A percentile compares a stretch with the other conserved stretches of the same genome.
These are phyloP conservation scores for Diabrotica undecimpunctata DNA, from an alignment of 1,140 invertebrate species.

Conservation along the genomic window DNA sequence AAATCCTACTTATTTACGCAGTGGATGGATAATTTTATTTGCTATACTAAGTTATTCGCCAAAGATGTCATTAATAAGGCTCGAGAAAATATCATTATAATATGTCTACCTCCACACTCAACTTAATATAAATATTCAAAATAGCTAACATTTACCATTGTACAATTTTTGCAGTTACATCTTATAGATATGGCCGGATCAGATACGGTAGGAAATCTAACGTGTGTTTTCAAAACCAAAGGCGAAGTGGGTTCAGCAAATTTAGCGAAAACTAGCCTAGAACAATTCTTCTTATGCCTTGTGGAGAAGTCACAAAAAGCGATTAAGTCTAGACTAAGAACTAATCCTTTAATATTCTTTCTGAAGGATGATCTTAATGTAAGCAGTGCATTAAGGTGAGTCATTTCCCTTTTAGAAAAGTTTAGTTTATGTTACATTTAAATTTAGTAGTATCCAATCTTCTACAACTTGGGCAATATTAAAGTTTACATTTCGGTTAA, in stretches of 20 bases:
- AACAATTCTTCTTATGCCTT: slow-evolving; percentile 39
- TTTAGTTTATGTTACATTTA: too few relatives aligned
- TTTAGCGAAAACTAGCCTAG: slow-evolving; percentile 38
- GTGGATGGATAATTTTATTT: too few relatives aligned
- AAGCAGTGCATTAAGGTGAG: slow-evolving; percentile 31
- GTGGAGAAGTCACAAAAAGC: slow-evolving; percentile 33
- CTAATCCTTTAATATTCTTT: slow-evolving; percentile 37
- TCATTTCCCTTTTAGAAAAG: not conserved
- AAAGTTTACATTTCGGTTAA: too few relatives aligned
- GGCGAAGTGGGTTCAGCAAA: slow-evolving; percentile 38
- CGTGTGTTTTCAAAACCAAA: slow-evolving; percentile 30
- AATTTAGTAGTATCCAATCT: not conserved
- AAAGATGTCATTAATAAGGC: too few relatives aligned
- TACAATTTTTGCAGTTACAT: slow-evolving; percentile 34
- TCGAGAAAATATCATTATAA: too few relatives aligned
- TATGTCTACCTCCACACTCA: too few relatives aligned
- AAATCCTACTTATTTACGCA: too few relatives aligned
- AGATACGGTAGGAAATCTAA: slow-evolving; percentile 31
- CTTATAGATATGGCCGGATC: slow-evolving; percentile 41
- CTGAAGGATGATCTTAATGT: slow-evolving; percentile 34
- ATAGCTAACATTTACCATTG: too few relatives aligned
- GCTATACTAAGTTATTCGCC: too few relatives aligned
- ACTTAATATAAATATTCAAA: too few relatives aligned
- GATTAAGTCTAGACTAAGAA: slow-evolving; percentile 32
- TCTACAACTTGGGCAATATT: too few relatives aligned